A percentile compares a stretch with the other conserved stretches of the same genome.
Conservation (phyloP, 2,888 invertebrate species). For the Neoitamus cyanurus region DNA sequence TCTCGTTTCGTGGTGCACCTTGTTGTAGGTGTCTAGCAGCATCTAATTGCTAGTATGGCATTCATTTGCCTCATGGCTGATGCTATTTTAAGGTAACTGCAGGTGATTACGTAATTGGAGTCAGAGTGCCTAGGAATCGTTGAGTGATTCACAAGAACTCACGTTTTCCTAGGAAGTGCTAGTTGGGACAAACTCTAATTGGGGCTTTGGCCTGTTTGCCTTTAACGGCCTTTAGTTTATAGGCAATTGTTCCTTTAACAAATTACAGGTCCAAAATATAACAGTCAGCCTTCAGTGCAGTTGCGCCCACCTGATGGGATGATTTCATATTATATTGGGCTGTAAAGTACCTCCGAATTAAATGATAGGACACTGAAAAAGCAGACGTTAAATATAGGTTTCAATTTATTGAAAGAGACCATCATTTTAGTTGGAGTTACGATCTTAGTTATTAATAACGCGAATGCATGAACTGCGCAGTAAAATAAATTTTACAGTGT, state of each 20-base stretch:
- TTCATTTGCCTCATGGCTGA: constrained; percentile 13
- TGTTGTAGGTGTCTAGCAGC: background rate
- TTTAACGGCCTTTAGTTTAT: background rate
- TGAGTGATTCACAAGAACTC: background rate
- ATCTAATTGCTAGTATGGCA: constrained; percentile 29
- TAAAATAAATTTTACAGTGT: too few species aligned
- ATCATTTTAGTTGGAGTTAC: too few species aligned
- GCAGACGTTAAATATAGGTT: too few species aligned
- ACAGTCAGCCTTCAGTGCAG: background rate
- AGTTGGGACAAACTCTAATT: background rate
- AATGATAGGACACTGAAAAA: too few species aligned
- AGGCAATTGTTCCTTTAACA: background rate
- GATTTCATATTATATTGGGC: too few species aligned
- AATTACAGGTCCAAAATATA: background rate
- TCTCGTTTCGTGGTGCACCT: background rate
- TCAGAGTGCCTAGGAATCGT: background rate
- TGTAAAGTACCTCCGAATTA: too few species aligned
- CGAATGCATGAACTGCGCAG: too few species aligned
- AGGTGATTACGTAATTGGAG: constrained; percentile 24
- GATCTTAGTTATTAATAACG: too few species aligned
- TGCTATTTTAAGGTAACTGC: constrained; percentile 26
- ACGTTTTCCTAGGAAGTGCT: background rate
- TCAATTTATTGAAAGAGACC: too few species aligned
- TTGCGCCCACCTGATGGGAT: too few species aligned
- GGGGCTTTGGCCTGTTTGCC: background rate